Percentiles rank a stretch among this genome's conserved stretches.
Conservation (phyloP, 2,888 invertebrate species). For the Platypus cylindrus region DNA sequence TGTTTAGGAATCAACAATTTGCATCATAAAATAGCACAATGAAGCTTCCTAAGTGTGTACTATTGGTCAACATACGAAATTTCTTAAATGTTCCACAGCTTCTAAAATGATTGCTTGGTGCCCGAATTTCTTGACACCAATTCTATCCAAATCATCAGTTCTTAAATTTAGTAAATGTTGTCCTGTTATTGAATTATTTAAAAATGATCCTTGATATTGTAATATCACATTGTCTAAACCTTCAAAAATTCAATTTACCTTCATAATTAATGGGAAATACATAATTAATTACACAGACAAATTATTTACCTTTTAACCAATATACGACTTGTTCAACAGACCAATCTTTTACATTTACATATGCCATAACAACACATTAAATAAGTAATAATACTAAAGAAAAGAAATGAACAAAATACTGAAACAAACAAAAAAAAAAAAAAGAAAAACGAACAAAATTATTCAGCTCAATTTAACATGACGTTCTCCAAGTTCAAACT, state of each 20-base stretch:
- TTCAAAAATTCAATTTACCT: slow-evolving; percentile 31
- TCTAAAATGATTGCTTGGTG: slow-evolving; percentile 90
- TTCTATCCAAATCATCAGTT: slow-evolving; percentile 76
- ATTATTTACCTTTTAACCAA: slow-evolving; percentile 68
- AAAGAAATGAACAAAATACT: no score
- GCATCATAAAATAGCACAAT: no score
- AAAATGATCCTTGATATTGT: slow-evolving; percentile 68
- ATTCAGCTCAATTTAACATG: no score
- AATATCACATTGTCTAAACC: slow-evolving; percentile 69
- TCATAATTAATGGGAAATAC: slow-evolving; percentile 2
- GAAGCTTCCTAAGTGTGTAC: no score
- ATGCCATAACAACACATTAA: slow-evolving; percentile 66
- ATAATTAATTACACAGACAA: slow-evolving; percentile 1
- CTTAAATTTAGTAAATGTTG: slow-evolving; percentile 70
- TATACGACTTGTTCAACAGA: slow-evolving; percentile 81
- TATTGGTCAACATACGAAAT: slow-evolving; percentile 55
- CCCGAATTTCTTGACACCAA: slow-evolving; percentile 76
- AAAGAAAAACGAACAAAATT: no score
- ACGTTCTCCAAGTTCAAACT: no score
- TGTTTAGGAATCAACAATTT: no score
- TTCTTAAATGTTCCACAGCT: slow-evolving; percentile 78
- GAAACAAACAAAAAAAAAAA: no score
- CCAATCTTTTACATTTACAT: slow-evolving; percentile 81
- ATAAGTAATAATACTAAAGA: no score
- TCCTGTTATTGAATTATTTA: slow-evolving; percentile 71